These are phyloP conservation scores for Sorex araneus DNA, from an alignment of 2,113 vertebrate genomes.

Conservation along the genomic window DNA sequence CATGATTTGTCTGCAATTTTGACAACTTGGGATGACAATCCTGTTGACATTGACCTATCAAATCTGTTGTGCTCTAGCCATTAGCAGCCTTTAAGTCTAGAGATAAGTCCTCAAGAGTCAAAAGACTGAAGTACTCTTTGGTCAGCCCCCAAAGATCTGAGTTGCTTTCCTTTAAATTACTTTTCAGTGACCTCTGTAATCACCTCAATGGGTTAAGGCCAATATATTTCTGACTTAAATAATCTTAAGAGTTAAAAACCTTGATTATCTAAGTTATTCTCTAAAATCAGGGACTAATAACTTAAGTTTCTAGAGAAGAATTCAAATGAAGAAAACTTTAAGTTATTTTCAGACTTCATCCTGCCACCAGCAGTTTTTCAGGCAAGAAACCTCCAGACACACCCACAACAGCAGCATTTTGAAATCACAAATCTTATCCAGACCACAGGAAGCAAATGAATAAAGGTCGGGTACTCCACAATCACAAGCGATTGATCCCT, in stretches of 20 bases:
- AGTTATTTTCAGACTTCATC: neutral
- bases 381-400: neutral
- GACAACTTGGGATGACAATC: neutral
- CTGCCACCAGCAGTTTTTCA: neutral
- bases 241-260: slow-evolving; percentile 11
- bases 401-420: neutral
- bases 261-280: slow-evolving; percentile 35
- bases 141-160: neutral
- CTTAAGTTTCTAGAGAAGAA: neutral
- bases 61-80: neutral
- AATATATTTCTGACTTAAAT: neutral
- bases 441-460: neutral
- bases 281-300: slow-evolving; percentile 41
- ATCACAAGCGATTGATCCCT: neutral
- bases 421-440: neutral
- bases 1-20: slow-evolving; percentile 41
- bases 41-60: slow-evolving; percentile 1
- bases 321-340: neutral
- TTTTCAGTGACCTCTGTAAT: neutral
- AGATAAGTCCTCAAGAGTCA: slow-evolving; percentile 29
- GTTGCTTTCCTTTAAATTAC: neutral
- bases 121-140: neutral
- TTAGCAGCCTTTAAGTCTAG: neutral
- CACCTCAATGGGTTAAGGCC: neutral
- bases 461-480: neutral